These are phyloP conservation scores for Drosophila phalerata DNA, from an alignment of 2,888 invertebrate genomes.

Conservation along the genomic window DNA sequence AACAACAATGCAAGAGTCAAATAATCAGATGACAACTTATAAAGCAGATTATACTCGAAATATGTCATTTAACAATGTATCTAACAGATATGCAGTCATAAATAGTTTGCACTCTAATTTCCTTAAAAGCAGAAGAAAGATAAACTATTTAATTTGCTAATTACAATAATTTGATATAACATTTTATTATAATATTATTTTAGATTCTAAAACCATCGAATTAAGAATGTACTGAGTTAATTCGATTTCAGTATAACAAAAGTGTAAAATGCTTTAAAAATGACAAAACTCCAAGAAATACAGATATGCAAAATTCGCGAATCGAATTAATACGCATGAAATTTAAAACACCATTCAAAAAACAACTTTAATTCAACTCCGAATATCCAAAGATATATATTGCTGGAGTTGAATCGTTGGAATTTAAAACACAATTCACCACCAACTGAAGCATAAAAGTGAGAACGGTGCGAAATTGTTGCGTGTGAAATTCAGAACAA, in stretches of 20 bases:
- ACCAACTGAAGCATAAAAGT: background rate
- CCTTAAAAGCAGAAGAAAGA: background rate
- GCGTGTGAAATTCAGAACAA: constrained; percentile 7
- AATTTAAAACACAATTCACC: background rate
- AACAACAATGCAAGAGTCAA: constrained; percentile 28
- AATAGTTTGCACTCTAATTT: background rate
- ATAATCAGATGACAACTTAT: constrained; percentile 27
- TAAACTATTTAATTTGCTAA: background rate
- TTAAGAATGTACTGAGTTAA: too few species aligned
- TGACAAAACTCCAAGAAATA: too few species aligned
- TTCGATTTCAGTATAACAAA: too few species aligned
- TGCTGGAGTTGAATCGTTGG: too few species aligned
- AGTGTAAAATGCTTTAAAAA: too few species aligned
- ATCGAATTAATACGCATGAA: too few species aligned
- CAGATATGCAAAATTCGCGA: too few species aligned
- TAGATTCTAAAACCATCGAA: too few species aligned
- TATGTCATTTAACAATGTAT: constrained; percentile 22
- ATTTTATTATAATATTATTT: background rate
- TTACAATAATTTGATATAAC: background rate
- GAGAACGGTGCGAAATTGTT: constrained; percentile 6
- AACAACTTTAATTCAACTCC: too few species aligned
- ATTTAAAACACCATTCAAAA: too few species aligned
- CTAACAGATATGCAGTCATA: constrained; percentile 5
- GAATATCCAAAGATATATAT: too few species aligned
- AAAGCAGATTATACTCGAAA: background rate